Percentiles rank a stretch among this genome's conserved stretches.
Evolutionary conservation across 2,113 vertebrate species (phyloP).

Genomic region (Trachemys scripta): DNA sequence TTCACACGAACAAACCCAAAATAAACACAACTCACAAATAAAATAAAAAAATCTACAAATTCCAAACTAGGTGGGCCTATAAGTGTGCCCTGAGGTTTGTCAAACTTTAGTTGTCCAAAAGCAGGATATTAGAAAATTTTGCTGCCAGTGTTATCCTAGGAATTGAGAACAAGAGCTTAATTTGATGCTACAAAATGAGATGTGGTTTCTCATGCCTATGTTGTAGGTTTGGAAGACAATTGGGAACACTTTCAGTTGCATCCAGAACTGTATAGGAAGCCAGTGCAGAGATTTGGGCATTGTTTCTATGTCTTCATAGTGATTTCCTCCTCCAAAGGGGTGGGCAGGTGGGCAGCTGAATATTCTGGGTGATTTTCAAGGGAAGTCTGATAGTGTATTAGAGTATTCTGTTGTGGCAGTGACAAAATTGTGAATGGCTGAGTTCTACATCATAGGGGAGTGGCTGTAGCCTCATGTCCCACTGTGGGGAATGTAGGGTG

Average conservation of each 20-base stretch:
- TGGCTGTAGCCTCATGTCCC: background rate
- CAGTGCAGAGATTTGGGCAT: background rate
- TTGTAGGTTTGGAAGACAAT: background rate
- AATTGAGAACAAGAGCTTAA: background rate
- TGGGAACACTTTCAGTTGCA: background rate
- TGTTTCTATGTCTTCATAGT: background rate
- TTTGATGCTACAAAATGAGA: background rate
- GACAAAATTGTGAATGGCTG: background rate
- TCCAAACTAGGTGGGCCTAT: background rate
- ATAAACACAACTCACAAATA: background rate
- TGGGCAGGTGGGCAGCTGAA: background rate
- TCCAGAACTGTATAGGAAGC: background rate
- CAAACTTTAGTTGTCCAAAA: background rate
- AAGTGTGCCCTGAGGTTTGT: background rate
- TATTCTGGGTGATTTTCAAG: background rate
- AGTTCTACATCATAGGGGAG: background rate
- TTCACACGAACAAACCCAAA: background rate
- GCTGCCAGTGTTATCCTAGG: background rate
- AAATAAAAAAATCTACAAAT: background rate
- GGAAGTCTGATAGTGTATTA: background rate
- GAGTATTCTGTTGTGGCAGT: background rate
- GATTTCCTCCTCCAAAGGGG: background rate
- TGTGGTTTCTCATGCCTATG: rapidly evolving
- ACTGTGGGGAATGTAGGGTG: background rate
- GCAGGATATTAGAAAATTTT: background rate